phyloP scores from a whole-genome alignment of 2,113 vertebrate species.

The Mesoclemmys tuberculata region DNA sequence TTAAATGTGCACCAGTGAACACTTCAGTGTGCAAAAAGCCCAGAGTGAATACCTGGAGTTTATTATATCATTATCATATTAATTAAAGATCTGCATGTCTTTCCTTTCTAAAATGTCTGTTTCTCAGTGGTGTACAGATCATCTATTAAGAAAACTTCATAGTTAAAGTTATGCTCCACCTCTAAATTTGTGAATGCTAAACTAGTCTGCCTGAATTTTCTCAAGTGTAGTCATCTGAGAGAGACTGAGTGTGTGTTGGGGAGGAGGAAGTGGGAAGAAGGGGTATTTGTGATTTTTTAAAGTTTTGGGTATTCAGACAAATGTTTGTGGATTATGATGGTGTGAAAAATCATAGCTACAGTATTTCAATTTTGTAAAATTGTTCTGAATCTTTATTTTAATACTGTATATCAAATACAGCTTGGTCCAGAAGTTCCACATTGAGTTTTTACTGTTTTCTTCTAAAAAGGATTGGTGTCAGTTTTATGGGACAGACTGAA shows the following conservation, averaged over 20 bases:
- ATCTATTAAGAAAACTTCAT: not conserved
- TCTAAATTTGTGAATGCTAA: not conserved
- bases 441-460: not conserved
- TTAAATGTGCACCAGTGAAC: not conserved
- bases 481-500: not conserved
- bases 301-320: not conserved
- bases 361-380: accelerated
- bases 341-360: not conserved
- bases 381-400: not conserved
- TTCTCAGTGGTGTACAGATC: not conserved
- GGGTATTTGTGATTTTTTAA: accelerated
- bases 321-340: not conserved
- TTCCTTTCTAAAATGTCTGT: not conserved
- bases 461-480: not conserved
- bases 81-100: not conserved
- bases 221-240: not conserved
- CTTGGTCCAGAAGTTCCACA: not conserved
- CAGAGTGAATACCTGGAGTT: not conserved
- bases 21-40: accelerated
- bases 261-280: accelerated
- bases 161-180: not conserved
- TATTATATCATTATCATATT: not conserved
- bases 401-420: not conserved
- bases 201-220: not conserved
- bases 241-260: not conserved